Evolutionary conservation across 1,140 invertebrate species (phyloP).

Genomic region (Tetraneura akinire): DNA sequence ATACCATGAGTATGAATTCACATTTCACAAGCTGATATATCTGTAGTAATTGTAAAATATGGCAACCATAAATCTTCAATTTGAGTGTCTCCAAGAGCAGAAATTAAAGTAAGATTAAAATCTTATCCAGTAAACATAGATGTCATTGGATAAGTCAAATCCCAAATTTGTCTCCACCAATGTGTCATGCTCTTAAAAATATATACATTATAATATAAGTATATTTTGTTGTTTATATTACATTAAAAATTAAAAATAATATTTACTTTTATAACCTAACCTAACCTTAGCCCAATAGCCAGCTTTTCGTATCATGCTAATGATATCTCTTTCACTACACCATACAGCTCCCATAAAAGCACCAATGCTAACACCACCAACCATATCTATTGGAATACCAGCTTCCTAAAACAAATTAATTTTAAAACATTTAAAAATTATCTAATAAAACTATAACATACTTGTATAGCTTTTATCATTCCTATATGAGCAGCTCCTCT

Average conservation of each 20-base stretch:
- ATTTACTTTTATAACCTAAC: no score
- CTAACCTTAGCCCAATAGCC: constrained; percentile 94
- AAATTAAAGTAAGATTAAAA: constrained; percentile 87
- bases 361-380: constrained; percentile 96
- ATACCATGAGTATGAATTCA: constrained; percentile 92
- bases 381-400: constrained; percentile 96
- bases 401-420: constrained; percentile 73
- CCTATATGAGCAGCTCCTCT: constrained; percentile 93
- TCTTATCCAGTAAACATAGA: constrained; percentile 95
- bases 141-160: constrained; percentile 93
- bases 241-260: no score
- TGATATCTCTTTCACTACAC: constrained; percentile 91
- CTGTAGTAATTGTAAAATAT: constrained; percentile 98
- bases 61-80: constrained; percentile 98
- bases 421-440: neutral
- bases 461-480: constrained; percentile 89
- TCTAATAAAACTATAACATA: constrained; percentile 55
- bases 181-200: constrained; percentile 89
- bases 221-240: neutral
- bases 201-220: no score
- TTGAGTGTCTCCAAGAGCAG: constrained; percentile 88
- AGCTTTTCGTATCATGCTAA: constrained; percentile 89
- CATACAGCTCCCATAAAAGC: constrained; percentile 96
- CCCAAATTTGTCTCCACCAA: constrained; percentile 89
- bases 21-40: constrained; percentile 94